These are phyloP conservation scores for Tokudaia muenninki DNA, from an alignment of 2,797 vertebrate genomes.

Conservation along the genomic window DNA sequence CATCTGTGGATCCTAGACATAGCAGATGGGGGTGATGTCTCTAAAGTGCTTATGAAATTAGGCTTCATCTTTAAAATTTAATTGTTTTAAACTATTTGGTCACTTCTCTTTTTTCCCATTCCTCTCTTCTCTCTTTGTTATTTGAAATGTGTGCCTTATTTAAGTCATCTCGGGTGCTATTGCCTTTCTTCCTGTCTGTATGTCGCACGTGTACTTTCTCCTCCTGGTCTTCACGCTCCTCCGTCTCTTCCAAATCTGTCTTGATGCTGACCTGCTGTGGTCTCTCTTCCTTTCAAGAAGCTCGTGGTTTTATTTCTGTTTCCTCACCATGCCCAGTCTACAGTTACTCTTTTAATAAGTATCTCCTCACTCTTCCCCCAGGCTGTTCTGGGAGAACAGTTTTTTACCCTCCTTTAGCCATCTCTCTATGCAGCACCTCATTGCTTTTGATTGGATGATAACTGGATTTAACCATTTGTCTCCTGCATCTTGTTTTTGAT, in stretches of 20 bases:
- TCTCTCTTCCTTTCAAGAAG: neutral
- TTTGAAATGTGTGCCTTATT: neutral
- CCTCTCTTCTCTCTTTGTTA: neutral
- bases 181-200: neutral
- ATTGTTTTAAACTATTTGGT: neutral
- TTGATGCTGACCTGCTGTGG: neutral
- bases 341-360: neutral
- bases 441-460: neutral
- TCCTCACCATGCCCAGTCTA: neutral
- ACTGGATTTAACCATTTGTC: neutral
- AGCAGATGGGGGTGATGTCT: too few species aligned
- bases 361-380: neutral
- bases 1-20: neutral
- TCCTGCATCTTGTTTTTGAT: neutral
- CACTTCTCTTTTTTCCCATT: neutral
- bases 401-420: neutral
- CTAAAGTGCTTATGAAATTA: too few species aligned
- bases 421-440: neutral
- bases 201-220: neutral
- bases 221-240: neutral
- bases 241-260: neutral
- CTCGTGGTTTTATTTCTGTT: neutral
- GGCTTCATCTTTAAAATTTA: too few species aligned
- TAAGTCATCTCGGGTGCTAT: neutral
- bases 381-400: neutral